Evolutionary conservation across 2,888 invertebrate species (phyloP), one percentile per base, ranked within the genome.

Genomic region (Mystacides longicornis): DNA sequence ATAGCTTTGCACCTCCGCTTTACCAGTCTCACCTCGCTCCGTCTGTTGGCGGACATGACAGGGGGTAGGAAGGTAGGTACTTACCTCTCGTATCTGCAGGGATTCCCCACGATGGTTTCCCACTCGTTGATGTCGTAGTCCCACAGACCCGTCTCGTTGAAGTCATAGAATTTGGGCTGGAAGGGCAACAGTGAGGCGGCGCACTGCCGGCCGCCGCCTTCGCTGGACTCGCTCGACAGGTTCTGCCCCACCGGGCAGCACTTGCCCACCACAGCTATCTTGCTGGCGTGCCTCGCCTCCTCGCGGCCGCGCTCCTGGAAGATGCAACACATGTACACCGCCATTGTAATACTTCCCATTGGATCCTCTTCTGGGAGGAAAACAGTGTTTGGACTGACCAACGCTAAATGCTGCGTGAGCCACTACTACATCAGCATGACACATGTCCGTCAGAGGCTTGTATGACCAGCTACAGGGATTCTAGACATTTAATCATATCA

Each of bases 61-160:
- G n/a, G 27, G 18, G 21, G 46, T 46, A 20, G 18, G 7, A 16
- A 43, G 4, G 16, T 7, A 20, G 37, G 42, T 45, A 60, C 64
- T 52, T 65, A 81, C 81, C 74, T 81, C 66, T 75, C 76, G 64
- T 75, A 73, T 60, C 64, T 65, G 66, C 82, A 82, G 47, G 80
- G 81, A 63, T 76, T 77, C 20, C 81, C 81, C 47, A 80, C 73
- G 47, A 81, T 71, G 1, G 80, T 78, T 59, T 80, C 75, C 63
- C 79, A 81, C 22, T 72, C 67, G 49, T 75, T 74, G 62, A 67
- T 71, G 52, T 74, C 71, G 51, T 72, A 62, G 3, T 67, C 47
- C 65, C 74, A 71, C 55, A 78, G 71, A 55, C 78, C 77, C 0
- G 75, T 75, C 31, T 69, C 71, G 60, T 81, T 81, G 52, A 74